Conservation (phyloP, 2,888 invertebrate species). For the Caenorhabditis japonica region DNA sequence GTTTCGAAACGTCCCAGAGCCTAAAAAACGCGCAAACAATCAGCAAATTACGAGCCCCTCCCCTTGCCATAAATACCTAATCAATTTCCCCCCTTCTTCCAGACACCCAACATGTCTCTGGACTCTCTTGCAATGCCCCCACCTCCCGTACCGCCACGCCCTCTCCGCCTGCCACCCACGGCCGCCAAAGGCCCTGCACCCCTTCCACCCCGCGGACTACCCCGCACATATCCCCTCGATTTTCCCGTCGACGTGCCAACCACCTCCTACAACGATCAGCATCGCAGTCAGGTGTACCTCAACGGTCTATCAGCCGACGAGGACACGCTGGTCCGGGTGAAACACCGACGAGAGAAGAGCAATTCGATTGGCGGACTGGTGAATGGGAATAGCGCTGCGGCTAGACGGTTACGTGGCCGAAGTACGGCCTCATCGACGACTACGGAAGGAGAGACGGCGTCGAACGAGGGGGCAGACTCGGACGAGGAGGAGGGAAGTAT, state of each 20-base stretch:
- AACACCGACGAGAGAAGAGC: conserved; percentile 65
- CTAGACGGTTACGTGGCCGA: conserved; percentile 22
- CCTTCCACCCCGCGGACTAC: conserved; percentile 60
- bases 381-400: conserved; percentile 8
- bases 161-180: conserved; percentile 55
- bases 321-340: conserved; percentile 66
- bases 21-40: too few species aligned
- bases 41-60: too few species aligned
- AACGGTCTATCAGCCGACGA: conserved; percentile 63
- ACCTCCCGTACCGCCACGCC: conserved; percentile 60
- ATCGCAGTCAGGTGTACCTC: conserved; percentile 60
- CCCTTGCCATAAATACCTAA: too few species aligned
- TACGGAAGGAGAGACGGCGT: conserved; percentile 69
- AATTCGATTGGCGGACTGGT: conserved; percentile 57
- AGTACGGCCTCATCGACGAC: conserved; percentile 74
- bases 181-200: conserved; percentile 55
- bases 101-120: conserved; percentile 44
- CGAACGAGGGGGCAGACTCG: conserved; percentile 86
- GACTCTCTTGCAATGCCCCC: conserved; percentile 60
- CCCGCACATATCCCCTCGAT: conserved; percentile 61
- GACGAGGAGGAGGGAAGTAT: conserved; percentile 85
- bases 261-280: conserved; percentile 53
- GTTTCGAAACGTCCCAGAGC: too few species aligned
- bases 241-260: conserved; percentile 66
- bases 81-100: conserved; percentile 12